Evolutionary conservation across 2,888 invertebrate species (phyloP), one percentile per base, ranked within the genome.

Genomic region (Schrankia costaestrigalis): DNA sequence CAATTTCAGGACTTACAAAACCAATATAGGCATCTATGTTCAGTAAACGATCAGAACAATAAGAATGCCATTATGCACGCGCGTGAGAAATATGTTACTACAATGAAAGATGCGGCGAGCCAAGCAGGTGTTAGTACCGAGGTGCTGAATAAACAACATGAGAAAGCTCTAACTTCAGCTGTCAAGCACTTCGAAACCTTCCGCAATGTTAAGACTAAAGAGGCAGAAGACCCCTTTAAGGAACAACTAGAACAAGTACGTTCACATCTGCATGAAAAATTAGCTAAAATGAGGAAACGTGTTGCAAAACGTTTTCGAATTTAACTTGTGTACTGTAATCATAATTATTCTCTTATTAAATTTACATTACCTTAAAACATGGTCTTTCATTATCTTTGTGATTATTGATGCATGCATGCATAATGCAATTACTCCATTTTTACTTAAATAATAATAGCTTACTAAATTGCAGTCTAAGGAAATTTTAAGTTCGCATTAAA

Each of bases 41-140:
- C 23, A 1, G 17, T 41, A 11, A 38, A 42, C 23, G 38, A 35
- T n/a, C 38, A 38, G 18, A 43, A 43, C 25, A 43, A 43, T 10
- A 24, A 11, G 10, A 26, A 10, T 7, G 38, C 35, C 0, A 28
- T 26, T 3, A 9, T 32, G 10, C 21, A 35, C 24, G 35, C 35
- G 8, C 38, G 35, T n/a, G 35, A 35, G 19, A 6, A 27, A 9
- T 43, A 43, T 22, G 8, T 30, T 1, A 11, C 21, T 1, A 15
- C 25, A n/a, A 43, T 33, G 41, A 41, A 30, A 18, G 26, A 14
- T 8, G 23, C 22, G 1, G 7, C 17, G 6, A 30, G 18, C 12
- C 35, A 32, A 10, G 13, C 26, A 2, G 38, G 33, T 5, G 29
- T 33, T 11, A 33, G 38, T 12, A 11, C 33, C 10, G 38, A 33